These are phyloP conservation scores for Platyscapa corneri DNA, from an alignment of 1,140 invertebrate genomes.

Conservation along the genomic window DNA sequence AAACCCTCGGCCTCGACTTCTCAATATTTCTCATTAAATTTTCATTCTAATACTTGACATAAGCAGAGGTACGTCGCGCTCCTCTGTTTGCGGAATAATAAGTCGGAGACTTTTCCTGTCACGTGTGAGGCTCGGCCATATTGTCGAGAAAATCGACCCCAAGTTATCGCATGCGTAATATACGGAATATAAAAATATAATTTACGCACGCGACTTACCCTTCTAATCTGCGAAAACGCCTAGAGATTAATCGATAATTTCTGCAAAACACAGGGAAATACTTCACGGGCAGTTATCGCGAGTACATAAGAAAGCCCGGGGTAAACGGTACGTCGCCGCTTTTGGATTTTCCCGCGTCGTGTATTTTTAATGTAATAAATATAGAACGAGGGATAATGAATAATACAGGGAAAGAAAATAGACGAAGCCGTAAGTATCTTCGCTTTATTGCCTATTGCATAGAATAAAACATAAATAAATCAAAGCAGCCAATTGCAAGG, in stretches of 20 bases:
- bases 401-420: too few species aligned
- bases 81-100: background rate
- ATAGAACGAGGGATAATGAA: too few species aligned
- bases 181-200: conserved; percentile 1
- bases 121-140: background rate
- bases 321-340: too few species aligned
- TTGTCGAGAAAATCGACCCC: conserved; percentile 38
- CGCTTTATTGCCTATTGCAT: too few species aligned
- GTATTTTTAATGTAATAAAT: too few species aligned
- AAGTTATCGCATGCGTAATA: background rate
- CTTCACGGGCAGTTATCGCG: background rate
- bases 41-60: conserved; percentile 28
- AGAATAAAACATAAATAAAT: too few species aligned
- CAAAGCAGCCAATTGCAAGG: too few species aligned
- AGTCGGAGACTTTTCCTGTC: background rate
- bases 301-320: background rate
- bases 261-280: background rate
- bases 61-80: background rate
- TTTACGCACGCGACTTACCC: background rate
- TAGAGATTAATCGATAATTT: conserved; percentile 11
- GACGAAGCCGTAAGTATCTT: too few species aligned
- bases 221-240: background rate
- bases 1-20: background rate
- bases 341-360: too few species aligned
- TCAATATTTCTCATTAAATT: background rate